Evolutionary conservation across 2,113 vertebrate genomes (phyloP), one percentile per base, ranked within the genome.

Genomic region (Grammomys surdaster): DNA sequence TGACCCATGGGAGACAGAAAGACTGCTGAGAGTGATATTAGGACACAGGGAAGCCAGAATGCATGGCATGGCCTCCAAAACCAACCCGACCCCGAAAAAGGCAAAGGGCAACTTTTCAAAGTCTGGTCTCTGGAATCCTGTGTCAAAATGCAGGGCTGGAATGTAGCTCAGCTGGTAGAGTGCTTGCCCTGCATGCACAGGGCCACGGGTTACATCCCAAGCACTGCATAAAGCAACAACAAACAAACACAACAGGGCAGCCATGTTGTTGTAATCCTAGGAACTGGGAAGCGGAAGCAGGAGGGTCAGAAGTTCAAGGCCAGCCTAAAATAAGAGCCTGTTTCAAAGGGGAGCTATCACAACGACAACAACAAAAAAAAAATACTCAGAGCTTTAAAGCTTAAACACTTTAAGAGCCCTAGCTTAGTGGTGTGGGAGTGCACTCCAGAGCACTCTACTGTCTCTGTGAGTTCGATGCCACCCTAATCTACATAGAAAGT

Each of bases 21-120:
- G 81, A 2, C 7, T 6, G 24, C 58, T 20, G 7, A 43, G 3
- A 24, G 5, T 7, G 11, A 24, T 0, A 16, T 7, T 14, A 14
- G 77, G 54, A 33, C 0, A 1, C 51, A 3, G 40, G 8, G 40
- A 46, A 81, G 46, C 36, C 40, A 20, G n/a, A 40, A 70, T 14
- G 17, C 0, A 13, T 0, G 9, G 0, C 16, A 28, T 56, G 8
- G 40, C n/a, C 40, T 75, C 51, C 40, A 22, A 92, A 63, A 56
- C 46, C 0, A 95, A 31, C 63, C 56, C 0, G 31, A 26, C 1
- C 26, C 70, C 51, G 16, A 60, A 77, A 85, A 76, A 78, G 28
- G 48, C 40, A 43, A 80, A 88, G 0, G 11, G 56, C 33, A 54
- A 80, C 3, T 65, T 67, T 70, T 86, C 69, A 43, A 82, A 93